phyloP scores from a whole-genome alignment of 2,888 invertebrate species.

The Dolichopus griseipennis region DNA sequence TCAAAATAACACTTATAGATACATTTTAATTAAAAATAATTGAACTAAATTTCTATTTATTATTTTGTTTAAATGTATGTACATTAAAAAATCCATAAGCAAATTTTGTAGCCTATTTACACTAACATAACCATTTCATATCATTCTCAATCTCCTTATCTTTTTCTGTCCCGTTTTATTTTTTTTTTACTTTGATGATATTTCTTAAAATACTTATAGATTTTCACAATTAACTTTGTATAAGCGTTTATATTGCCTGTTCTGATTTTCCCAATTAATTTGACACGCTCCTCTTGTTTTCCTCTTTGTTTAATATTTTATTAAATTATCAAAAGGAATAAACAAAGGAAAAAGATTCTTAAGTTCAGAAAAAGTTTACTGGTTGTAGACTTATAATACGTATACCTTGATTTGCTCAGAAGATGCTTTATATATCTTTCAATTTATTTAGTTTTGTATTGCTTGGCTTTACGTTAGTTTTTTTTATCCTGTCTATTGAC shows the following conservation, averaged over 20 bases:
- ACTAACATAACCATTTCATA: not conserved
- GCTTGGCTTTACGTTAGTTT: not conserved
- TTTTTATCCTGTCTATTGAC: not conserved
- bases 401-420: not conserved
- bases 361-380: not conserved
- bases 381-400: too few species aligned
- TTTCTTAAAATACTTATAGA: not conserved
- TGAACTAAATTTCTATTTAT: too few species aligned
- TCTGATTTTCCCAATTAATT: not conserved
- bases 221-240: not conserved
- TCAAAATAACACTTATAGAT: too few species aligned
- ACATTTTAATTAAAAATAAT: too few species aligned
- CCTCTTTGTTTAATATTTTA: not conserved
- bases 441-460: not conserved
- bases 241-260: not conserved
- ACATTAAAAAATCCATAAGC: too few species aligned
- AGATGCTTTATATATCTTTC: not conserved
- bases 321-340: not conserved
- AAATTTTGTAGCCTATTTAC: not conserved
- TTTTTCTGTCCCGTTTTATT: not conserved
- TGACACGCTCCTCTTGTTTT: constrained; percentile 1
- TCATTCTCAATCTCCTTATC: not conserved
- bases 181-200: too few species aligned
- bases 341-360: not conserved
- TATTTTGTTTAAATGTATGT: too few species aligned